phyloP scores from a whole-genome alignment of 1,140 invertebrate species.

The Atopsyche davidsoni region DNA sequence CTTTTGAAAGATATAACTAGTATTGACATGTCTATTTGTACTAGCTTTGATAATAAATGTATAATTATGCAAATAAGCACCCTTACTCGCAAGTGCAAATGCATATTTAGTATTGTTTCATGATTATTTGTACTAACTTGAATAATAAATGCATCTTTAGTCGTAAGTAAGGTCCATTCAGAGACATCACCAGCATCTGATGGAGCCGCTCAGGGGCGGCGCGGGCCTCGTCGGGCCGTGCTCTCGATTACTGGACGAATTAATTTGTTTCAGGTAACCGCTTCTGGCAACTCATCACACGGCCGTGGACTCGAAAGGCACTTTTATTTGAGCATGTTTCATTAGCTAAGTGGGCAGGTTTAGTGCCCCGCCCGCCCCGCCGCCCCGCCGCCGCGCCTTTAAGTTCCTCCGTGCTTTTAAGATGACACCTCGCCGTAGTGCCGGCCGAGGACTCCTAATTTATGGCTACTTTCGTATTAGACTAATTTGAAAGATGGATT shows the following conservation, averaged over 20 bases:
- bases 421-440: no score
- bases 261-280: conserved; percentile 25
- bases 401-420: no score
- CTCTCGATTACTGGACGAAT: conserved; percentile 22
- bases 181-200: no score
- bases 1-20: no score
- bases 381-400: no score
- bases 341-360: conserved; percentile 53
- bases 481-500: no score
- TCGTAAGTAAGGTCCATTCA: no score
- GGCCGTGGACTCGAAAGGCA: conserved; percentile 37
- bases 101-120: neutral
- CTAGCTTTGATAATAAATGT: no score
- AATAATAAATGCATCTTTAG: no score
- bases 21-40: no score
- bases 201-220: neutral
- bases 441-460: conserved; percentile 36
- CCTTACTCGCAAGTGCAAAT: neutral
- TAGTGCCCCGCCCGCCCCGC: no score
- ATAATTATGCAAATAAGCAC: neutral
- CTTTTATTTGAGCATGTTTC: conserved; percentile 51
- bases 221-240: neutral
- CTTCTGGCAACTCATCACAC: conserved; percentile 28
- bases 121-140: no score
- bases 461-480: conserved; percentile 24